Conservation (phyloP, 2,113 vertebrate genomes). For the Platysternon megacephalum region DNA sequence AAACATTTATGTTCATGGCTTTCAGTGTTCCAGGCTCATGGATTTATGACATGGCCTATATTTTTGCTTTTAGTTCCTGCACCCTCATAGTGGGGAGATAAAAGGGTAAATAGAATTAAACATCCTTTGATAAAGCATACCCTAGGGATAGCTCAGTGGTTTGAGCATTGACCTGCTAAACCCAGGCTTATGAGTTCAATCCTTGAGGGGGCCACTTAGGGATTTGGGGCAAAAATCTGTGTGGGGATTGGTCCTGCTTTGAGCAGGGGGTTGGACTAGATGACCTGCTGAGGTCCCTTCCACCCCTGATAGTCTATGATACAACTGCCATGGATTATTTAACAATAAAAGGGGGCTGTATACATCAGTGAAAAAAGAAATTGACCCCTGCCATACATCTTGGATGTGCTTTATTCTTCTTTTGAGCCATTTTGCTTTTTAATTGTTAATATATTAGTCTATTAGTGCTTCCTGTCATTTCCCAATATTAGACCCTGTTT, state of each 20-base stretch:
- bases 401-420: background rate
- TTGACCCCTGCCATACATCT: background rate
- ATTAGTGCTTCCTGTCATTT: background rate
- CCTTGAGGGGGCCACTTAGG: too few species aligned
- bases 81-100: background rate
- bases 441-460: background rate
- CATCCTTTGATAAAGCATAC: background rate
- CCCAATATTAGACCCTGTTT: background rate
- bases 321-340: background rate
- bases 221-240: too few species aligned
- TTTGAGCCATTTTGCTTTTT: background rate
- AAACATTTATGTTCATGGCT: slow-evolving; percentile 21
- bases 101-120: background rate
- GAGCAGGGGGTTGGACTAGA: too few species aligned
- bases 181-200: too few species aligned
- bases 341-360: background rate
- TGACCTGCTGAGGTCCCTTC: too few species aligned
- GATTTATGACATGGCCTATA: background rate
- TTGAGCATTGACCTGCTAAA: too few species aligned
- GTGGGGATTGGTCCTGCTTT: too few species aligned
- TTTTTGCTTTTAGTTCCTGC: background rate
- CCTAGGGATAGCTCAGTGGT: too few species aligned
- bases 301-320: too few species aligned
- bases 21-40: background rate
- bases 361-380: background rate